Evolutionary conservation across 2,113 vertebrate genomes (phyloP), one percentile per base, ranked within the genome.

Genomic region (Trichomycterus rosablanca): DNA sequence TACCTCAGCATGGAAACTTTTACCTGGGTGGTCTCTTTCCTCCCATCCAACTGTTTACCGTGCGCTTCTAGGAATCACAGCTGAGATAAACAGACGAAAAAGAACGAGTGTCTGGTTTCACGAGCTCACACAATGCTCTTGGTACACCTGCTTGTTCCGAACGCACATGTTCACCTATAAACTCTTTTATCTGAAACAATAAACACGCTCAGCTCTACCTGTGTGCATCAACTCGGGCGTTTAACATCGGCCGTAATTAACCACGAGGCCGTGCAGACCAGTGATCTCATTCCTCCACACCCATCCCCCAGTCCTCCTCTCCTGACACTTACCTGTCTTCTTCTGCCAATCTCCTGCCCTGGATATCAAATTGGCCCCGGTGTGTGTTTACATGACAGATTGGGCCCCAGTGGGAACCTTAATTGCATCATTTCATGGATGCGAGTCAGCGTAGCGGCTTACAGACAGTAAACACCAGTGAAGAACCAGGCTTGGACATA

Each of bases 341-440:
- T 69, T 60, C 70, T 64, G 68, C 65, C 60, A 65, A 35, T 70
- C 59, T 76, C 77, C 51, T 51, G 16, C 52, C 42, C 54, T 70
- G 50, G 34, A 73, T 58, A 70, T 73, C 70, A 51, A 35, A 66
- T 77, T 75, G 80, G 74, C 73, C 52, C 78, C 75, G 62, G 75
- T 78, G 79, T 81, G 80, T 83, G 79, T 81, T 81, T 83, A 81
- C 77, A 77, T 82, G 82, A 85, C 87, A 89, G 87, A 85, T 89
- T 87, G 86, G 73, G 76, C 72, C 87, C 76, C 85, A 84, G 86
- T 80, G 74, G 84, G 86, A 83, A 72, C 76, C 77, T 74, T 81
- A 85, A 87, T 87, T 87, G 82, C 86, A 89, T 87, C 83, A 89
- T 86, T 87, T 85, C 82, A 84, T 87, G 84, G 84, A 87, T 83